Evolutionary conservation across 2,113 vertebrate species (phyloP).

Genomic region (Ahaetulla prasina): DNA sequence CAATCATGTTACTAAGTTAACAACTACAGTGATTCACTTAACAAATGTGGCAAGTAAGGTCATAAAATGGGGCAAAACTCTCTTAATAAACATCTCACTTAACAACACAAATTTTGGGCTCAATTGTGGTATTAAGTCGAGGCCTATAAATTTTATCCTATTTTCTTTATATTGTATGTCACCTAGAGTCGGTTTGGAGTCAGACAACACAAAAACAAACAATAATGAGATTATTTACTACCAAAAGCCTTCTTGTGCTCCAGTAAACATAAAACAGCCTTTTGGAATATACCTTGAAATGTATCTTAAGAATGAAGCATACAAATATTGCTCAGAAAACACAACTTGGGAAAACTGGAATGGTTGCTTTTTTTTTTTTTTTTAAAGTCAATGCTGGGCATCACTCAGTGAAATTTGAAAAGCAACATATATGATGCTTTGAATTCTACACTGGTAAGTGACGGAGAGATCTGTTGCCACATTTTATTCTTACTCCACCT

Average conservation of each 20-base stretch:
- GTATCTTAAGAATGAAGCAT: background rate
- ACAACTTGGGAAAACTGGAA: background rate
- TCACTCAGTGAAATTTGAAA: background rate
- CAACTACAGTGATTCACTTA: too few species aligned
- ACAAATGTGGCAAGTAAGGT: too few species aligned
- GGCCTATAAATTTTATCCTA: background rate
- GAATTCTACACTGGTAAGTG: background rate
- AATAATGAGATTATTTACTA: conserved; percentile 29
- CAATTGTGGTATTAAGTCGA: background rate
- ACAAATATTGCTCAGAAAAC: background rate
- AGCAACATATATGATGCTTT: background rate
- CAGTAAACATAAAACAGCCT: background rate
- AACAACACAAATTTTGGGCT: background rate
- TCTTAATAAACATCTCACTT: too few species aligned
- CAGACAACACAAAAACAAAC: conserved; percentile 7
- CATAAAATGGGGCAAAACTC: too few species aligned
- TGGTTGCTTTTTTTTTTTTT: background rate
- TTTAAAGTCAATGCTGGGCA: background rate
- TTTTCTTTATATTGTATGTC: background rate
- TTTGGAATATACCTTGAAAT: background rate
- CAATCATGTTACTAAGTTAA: too few species aligned
- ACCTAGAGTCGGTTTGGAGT: background rate
- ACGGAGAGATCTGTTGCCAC: background rate
- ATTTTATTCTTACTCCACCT: background rate
- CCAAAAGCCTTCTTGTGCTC: background rate